Conservation (phyloP, 2,888 invertebrate species). For the Eucera pruinosa region DNA sequence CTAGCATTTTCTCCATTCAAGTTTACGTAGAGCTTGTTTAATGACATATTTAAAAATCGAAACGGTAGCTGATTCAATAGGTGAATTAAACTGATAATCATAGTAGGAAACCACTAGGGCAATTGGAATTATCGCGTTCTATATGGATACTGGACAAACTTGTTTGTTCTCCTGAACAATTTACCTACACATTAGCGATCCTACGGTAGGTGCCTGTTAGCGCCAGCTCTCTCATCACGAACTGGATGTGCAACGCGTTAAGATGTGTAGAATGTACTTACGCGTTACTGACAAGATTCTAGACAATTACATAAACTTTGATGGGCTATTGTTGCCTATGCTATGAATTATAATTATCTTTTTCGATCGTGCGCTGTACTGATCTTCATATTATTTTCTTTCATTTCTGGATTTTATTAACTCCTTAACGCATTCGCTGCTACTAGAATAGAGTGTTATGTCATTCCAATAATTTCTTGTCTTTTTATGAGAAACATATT, state of each 20-base stretch:
- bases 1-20: neutral
- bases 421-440: too few relatives aligned
- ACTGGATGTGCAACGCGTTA: conserved; percentile 29
- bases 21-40: neutral
- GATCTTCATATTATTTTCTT: neutral
- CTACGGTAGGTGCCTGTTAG: conserved; percentile 38
- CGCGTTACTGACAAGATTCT: conserved; percentile 16
- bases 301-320: conserved; percentile 42
- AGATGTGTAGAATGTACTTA: conserved; percentile 33
- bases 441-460: too few relatives aligned
- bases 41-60: neutral
- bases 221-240: conserved; percentile 47
- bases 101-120: neutral
- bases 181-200: conserved; percentile 49
- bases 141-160: conserved; percentile 1
- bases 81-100: conserved; percentile 17
- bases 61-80: neutral
- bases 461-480: too few relatives aligned
- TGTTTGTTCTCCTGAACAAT: conserved; percentile 43
- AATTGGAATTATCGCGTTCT: conserved; percentile 10
- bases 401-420: too few relatives aligned
- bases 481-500: too few relatives aligned
- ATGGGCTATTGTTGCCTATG: conserved; percentile 32
- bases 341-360: conserved; percentile 10
- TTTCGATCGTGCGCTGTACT: neutral